Base-by-base conservation (phyloP, 2,888 invertebrate genomes). In the Harpalus rufipes region DNA sequence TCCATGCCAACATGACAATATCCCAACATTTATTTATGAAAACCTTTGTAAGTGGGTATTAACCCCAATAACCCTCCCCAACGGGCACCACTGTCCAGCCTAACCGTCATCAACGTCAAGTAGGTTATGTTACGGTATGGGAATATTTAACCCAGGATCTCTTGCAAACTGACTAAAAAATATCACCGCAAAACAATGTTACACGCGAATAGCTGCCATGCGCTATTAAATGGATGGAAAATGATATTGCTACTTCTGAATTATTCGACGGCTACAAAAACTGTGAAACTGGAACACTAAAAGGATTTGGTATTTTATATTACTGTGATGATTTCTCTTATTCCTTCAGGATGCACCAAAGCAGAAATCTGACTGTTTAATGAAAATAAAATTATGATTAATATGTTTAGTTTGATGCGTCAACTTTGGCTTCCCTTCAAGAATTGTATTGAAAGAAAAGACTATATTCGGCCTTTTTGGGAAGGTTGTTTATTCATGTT, bases 101-200 rank as follows among this genome's bases (percentile, higher is more conserved):
- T n/a, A 81, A 63, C 80, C 80, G 63, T 63, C 63, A 81, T 81
- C 61, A 81, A 81, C 65, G 79, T 81, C 65, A 61, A 81, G 63
- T 65, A 81, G 61, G 63, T 61, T 61, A 81, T 51, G 12, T 51
- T 12, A 51, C 12, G 44, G 44, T 51, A 51, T 21, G 81, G 51
- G 63, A 61, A 81, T 63, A 81, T 81, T 81, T 44, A 61, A 65
- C 61, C 76, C 56, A 56, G 72, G 18, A 74, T 74, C 41, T 74
- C 44, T 74, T 44, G 44, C 0, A 44, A 74, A 74, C 51, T 44
- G 72, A 18, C 72, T 44, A 51, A 74, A 44, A 68, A 68, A 68
- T 68, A 68, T 68, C n/a, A 74, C 72, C 44, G 41, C 72, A 74
- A 74, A 21, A 74, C 72, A 74, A 14, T 39, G 68, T 41, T 68